Evolutionary conservation across 2,797 vertebrate species (phyloP), one percentile per base, ranked within the genome.

Genomic region (Scomberomorus guttatus): DNA sequence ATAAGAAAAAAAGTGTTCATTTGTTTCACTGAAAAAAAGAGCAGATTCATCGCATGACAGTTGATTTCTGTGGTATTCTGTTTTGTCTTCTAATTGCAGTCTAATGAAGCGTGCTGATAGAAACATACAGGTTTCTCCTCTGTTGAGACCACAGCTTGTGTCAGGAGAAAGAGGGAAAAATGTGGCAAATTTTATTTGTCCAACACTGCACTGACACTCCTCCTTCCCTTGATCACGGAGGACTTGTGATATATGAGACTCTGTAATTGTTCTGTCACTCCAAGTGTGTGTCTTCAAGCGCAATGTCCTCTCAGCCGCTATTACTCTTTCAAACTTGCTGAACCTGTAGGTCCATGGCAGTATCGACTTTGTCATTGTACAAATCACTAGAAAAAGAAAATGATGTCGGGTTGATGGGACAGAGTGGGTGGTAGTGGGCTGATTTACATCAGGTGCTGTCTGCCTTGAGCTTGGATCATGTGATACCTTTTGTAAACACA

Each of bases 261-360:
- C 54, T 83, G 70, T 91, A 89, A 93, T 90, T 90, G 90, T 73
- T 86, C 87, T 92, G 92, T 92, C 92, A 89, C 81, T 82, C 63
- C 71, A 68, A 79, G 58, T 84, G 66, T 86, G 90, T 84, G 74
- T 84, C 83, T 85, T 84, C 54, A 65, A 79, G 81, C 57, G 25
- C 51, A 39, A 50, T 58, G 68, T 69, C 58, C 51, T 73, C 75
- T 64, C 42, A 52, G 48, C 50, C 51, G 76, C 79, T 59, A 46
- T 88, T 57, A 61, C 79, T 88, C 79, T 88, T 72, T 78, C 44
- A 79, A 85, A 87, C 75, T 25, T 44, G 9, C 62, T 61, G 24
- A 25, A 75, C 65, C 63, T 77, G 77, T 67, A 57, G 60, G 58
- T 79, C 58, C 60, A 6, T 22, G 77, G 52, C 65, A 6, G 63